These are phyloP conservation scores for Triplophysa dalaica DNA, from an alignment of 2,113 vertebrate genomes.

Conservation along the genomic window DNA sequence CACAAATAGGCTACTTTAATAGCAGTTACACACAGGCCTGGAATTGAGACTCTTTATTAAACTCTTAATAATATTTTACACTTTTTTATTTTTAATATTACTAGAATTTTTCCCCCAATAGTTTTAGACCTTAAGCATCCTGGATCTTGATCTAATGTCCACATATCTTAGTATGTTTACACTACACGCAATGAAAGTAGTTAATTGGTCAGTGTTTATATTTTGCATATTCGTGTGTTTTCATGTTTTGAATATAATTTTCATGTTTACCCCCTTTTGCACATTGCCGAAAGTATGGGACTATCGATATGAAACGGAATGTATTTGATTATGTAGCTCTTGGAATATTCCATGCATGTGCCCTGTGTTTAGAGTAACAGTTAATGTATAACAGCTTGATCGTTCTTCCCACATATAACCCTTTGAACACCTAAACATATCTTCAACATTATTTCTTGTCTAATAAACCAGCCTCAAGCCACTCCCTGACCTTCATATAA, in stretches of 20 bases:
- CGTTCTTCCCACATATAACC: background rate
- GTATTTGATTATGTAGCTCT: background rate
- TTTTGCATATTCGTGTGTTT: no score
- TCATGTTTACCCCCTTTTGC: no score
- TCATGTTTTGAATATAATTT: no score
- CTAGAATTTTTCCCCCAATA: no score
- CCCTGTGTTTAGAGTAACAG: background rate
- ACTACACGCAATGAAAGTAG: background rate
- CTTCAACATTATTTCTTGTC: background rate
- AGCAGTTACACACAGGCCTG: no score
- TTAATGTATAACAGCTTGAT: conserved; percentile 30
- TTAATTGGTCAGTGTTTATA: no score
- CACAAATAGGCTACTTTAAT: background rate
- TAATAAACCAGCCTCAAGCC: conserved; percentile 12
- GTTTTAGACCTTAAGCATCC: background rate
- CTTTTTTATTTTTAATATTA: no score
- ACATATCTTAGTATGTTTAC: background rate
- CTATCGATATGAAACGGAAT: no score
- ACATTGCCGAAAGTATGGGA: no score
- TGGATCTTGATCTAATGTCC: background rate
- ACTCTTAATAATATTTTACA: no score
- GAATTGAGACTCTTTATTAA: no score
- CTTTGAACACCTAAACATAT: background rate
- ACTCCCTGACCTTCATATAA: conserved; percentile 26
- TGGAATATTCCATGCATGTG: background rate